Conservation (phyloP, 2,888 invertebrate species). For the Liodrosophila aerea region DNA sequence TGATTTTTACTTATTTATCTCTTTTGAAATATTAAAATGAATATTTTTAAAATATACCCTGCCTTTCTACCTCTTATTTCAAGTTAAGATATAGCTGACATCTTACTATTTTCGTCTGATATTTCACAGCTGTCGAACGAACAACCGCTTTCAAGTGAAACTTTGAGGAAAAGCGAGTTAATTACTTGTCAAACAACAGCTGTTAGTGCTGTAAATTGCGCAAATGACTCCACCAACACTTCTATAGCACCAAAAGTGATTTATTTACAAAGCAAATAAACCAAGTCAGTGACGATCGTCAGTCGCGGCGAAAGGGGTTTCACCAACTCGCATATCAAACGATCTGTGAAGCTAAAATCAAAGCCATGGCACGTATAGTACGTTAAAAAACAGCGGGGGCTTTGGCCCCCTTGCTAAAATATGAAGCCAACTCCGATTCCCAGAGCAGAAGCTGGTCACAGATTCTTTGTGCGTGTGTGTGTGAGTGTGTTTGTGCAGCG, state of each 20-base stretch:
- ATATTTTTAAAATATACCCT: neutral
- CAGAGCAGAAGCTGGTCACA: conserved; percentile 11
- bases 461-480: too few species aligned
- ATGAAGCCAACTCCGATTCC: neutral
- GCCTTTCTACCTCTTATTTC: neutral
- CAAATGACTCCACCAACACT: conserved; percentile 56
- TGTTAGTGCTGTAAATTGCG: conserved; percentile 70
- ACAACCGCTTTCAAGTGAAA: neutral
- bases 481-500: conserved; percentile 37
- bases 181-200: conserved; percentile 73
- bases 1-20: too few species aligned
- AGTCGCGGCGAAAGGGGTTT: neutral
- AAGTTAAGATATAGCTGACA: neutral
- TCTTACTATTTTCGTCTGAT: conserved; percentile 1
- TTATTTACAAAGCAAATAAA: conserved; percentile 72
- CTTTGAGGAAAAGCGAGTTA: conserved; percentile 46
- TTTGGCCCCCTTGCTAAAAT: neutral
- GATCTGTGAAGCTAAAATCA: conserved; percentile 67
- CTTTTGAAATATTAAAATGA: too few species aligned
- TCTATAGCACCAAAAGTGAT: conserved; percentile 46
- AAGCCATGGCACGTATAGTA: conserved; percentile 53
- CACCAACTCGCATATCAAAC: conserved; percentile 63
- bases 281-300: conserved; percentile 19
- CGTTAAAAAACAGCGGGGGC: too few species aligned
- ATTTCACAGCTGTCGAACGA: neutral